A percentile compares a stretch with the other conserved stretches of the same genome.
phyloP scores from a whole-genome alignment of 2,113 vertebrate genomes.

The Protobothrops flavoviridis region DNA sequence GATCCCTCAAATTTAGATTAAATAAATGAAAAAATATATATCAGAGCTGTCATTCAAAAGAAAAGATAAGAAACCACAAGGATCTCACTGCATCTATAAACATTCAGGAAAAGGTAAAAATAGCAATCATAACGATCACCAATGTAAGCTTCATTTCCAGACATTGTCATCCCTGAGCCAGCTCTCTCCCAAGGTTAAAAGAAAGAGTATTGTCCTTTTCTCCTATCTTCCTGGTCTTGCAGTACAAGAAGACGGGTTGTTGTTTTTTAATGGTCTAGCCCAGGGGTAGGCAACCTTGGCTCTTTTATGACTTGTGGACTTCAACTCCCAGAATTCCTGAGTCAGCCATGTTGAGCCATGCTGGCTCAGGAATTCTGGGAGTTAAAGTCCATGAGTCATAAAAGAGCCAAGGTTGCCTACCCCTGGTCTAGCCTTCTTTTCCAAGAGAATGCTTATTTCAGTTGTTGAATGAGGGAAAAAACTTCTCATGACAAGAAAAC shows the following conservation, averaged over 20 bases:
- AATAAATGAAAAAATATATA: not conserved
- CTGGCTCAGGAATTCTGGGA: too few species aligned
- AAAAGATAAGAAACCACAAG: not conserved
- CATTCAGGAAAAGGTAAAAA: conserved; percentile 10
- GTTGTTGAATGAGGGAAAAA: not conserved
- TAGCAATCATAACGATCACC: not conserved
- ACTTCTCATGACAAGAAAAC: not conserved
- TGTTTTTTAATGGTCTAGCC: not conserved
- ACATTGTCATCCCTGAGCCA: not conserved
- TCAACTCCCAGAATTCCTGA: too few species aligned
- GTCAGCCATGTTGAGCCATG: too few species aligned
- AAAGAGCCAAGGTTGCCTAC: too few species aligned
- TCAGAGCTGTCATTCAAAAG: not conserved
- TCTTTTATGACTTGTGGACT: too few species aligned
- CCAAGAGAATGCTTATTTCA: not conserved
- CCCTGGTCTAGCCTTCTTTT: not conserved
- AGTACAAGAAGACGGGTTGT: not conserved
- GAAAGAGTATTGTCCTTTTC: not conserved
- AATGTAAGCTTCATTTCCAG: not conserved
- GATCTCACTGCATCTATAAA: not conserved
- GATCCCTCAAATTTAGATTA: not conserved
- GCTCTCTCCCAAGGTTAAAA: not conserved
- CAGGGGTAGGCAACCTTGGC: too few species aligned
- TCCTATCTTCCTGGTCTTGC: too few species aligned
- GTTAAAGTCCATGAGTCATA: too few species aligned